Base-by-base conservation (phyloP, 2,888 invertebrate species). In the Sialis lutaria region DNA sequence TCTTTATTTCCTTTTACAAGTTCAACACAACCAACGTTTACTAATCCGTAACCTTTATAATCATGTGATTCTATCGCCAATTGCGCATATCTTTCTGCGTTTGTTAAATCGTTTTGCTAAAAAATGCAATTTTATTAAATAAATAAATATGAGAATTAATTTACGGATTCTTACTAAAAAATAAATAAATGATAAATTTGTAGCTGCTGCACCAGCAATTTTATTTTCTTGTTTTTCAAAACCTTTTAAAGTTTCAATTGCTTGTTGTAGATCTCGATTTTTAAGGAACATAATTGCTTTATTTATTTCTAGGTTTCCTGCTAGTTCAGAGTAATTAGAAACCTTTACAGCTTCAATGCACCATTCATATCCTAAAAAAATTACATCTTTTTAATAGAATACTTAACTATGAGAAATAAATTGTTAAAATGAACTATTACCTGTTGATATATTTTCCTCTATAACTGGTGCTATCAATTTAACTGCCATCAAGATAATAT, bases 311-410 rank as follows among this genome's bases (percentile, higher is more conserved):
- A 93, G 67, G 69, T 86, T 95, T 55, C 81, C 84, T 40, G 87
- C 91, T 52, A 90, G 71, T 61, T 77, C 76, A 35, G 82, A 75
- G 57, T 84, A 87, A 60, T 78, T 80, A n/a, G 95, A 92, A 42
- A 84, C 82, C 60, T 92, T 90, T 45, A 97, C 85, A 22, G 87
- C 80, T 55, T 93, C 91, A 46, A 95, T 88, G 64, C 97, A 97
- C 95, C 93, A 93, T 53, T 67, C 72, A 54, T 77, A 77, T 31
- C 71, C 72, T 65, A 44, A 34, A 55, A 55, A 53, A 22, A 22
- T 22, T 22, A 22, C 22, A 22, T n/a, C 35, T 35, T 35, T 35
- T 9, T n/a, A 35, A 35, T 9, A 9, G 35, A 35, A 35, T 4
- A 9, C 35, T 35, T 35, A 9, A 3, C n/a, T 35, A 35, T 22